Conservation (phyloP, 2,888 invertebrate species). For the Dorcus hopei region DNA sequence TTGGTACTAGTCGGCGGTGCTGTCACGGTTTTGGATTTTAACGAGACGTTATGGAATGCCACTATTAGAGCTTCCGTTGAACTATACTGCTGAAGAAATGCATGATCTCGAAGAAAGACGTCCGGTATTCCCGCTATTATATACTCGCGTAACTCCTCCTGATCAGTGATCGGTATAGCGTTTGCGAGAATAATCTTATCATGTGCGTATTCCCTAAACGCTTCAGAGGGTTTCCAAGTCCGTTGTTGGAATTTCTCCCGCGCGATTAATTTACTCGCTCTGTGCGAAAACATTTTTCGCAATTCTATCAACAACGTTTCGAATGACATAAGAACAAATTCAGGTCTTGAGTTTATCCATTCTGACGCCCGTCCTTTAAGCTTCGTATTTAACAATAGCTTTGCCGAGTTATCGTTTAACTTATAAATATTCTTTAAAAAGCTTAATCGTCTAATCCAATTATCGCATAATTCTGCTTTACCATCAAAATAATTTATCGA, state of each 20-base stretch:
- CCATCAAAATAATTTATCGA: no score
- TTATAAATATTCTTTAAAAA: no score
- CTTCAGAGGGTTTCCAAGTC: not conserved
- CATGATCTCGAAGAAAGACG: not conserved
- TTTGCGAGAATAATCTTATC: not conserved
- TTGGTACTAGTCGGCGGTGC: not conserved
- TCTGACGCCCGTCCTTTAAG: no score
- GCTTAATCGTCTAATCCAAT: no score
- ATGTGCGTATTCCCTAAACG: not conserved
- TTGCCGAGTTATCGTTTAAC: no score
- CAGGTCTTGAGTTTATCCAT: no score
- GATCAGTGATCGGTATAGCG: not conserved
- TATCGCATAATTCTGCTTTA: no score
- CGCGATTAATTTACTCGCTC: no score
- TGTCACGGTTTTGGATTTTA: not conserved
- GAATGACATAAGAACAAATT: no score
- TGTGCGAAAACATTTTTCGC: no score
- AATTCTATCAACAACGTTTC: no score
- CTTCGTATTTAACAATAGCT: no score
- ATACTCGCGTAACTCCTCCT: not conserved
- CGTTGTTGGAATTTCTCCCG: not conserved
- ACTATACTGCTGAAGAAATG: not conserved
- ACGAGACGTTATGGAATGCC: not conserved
- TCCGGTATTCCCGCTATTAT: not conserved
- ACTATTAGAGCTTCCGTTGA: not conserved